These are phyloP conservation scores for Dyspetes luteomarginatus DNA, from an alignment of 2,888 invertebrate species.

Conservation along the genomic window DNA sequence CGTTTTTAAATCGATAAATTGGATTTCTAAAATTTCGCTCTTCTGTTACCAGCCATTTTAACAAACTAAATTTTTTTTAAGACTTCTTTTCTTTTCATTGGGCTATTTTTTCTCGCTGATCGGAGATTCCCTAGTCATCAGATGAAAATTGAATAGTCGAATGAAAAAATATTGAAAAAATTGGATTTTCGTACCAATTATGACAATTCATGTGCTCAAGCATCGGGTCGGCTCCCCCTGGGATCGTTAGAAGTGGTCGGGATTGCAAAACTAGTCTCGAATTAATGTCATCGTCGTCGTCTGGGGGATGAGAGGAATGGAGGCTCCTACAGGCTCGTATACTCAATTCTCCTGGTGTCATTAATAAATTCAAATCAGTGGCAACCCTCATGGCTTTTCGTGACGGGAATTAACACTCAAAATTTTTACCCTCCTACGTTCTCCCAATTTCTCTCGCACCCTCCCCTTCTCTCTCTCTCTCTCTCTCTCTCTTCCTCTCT, in stretches of 20 bases:
- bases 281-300: slow-evolving; percentile 41
- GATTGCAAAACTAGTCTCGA: slow-evolving; percentile 42
- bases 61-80: too few species aligned
- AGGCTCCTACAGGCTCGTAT: neutral
- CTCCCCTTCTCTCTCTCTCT: too few species aligned
- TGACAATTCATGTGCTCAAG: too few species aligned
- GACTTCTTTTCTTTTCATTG: too few species aligned
- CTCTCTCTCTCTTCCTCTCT: too few species aligned
- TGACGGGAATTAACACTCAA: slow-evolving; percentile 32
- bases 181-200: neutral
- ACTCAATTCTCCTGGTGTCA: slow-evolving; percentile 5
- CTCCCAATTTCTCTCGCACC: neutral
- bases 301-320: slow-evolving; percentile 8
- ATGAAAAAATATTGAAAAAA: neutral
- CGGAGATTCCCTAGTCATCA: too few species aligned
- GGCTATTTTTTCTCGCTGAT: too few species aligned
- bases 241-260: too few species aligned
- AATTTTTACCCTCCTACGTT: slow-evolving; percentile 28
- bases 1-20: too few species aligned
- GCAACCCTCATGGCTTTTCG: slow-evolving; percentile 37
- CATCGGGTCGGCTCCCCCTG: neutral
- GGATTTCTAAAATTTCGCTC: too few species aligned
- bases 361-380: slow-evolving; percentile 61
- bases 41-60: too few species aligned
- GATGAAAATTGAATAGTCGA: neutral